Evolutionary conservation across 2,797 vertebrate genomes (phyloP).

Genomic region (Clamator glandarius): DNA sequence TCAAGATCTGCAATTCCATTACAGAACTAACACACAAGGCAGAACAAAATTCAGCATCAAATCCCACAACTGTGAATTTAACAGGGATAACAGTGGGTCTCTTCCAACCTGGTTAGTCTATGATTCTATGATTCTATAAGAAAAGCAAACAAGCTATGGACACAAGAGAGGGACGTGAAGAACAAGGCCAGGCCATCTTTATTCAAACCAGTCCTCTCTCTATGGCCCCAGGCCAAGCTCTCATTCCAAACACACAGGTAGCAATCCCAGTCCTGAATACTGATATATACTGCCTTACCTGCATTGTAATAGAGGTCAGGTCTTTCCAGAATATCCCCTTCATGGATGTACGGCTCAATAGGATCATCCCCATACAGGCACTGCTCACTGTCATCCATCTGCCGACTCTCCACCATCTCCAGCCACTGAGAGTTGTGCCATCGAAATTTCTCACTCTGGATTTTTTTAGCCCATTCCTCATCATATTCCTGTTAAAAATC

Average conservation of each 20-base stretch:
- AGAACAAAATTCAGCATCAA: neutral
- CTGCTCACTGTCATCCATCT: constrained; percentile 86
- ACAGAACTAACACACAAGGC: neutral
- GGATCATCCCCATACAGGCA: constrained; percentile 86
- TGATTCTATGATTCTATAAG: too few species aligned
- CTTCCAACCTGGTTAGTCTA: too few species aligned
- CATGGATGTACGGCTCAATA: constrained; percentile 85
- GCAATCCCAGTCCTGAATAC: neutral
- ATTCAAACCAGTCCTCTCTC: neutral
- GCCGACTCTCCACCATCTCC: constrained; percentile 92
- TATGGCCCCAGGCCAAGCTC: neutral
- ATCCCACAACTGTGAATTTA: neutral
- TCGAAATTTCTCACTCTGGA: constrained; percentile 91
- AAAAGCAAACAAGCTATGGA: neutral
- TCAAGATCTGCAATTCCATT: neutral
- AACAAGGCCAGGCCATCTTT: neutral
- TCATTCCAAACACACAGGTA: neutral
- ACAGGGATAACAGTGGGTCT: too few species aligned
- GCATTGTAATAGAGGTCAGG: constrained; percentile 88
- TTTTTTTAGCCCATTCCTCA: constrained; percentile 90
- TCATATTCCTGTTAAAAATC: constrained; percentile 86
- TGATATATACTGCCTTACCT: constrained; percentile 70
- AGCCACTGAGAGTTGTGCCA: constrained; percentile 96
- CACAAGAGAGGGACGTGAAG: neutral
- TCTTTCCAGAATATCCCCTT: constrained; percentile 87